Percentiles rank a stretch among this genome's conserved stretches.
These are phyloP conservation scores for Syndactyla subalaris DNA, from an alignment of 2,797 vertebrate genomes.

Conservation along the genomic window DNA sequence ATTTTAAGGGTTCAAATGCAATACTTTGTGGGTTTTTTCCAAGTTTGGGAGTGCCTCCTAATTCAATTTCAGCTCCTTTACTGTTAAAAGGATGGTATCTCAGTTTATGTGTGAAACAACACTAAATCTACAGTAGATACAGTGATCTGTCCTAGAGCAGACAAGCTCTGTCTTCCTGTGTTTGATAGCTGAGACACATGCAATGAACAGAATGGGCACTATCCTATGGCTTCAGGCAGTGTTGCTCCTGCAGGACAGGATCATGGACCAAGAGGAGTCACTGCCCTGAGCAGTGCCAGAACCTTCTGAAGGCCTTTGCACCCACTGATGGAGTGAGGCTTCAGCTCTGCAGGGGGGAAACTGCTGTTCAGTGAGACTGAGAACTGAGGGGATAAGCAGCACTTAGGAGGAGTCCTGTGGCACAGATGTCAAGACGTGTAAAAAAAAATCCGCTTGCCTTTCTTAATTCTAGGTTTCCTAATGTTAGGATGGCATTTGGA, in stretches of 20 bases:
- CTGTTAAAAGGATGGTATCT: background rate
- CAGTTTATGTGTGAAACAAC: background rate
- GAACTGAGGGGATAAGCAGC: background rate
- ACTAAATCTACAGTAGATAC: background rate
- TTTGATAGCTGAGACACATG: background rate
- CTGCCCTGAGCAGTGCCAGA: background rate
- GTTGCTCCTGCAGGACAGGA: background rate
- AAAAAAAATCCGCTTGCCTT: background rate
- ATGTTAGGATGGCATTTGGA: background rate
- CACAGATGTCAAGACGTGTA: background rate
- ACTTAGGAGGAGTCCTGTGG: background rate
- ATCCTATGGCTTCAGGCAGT: background rate
- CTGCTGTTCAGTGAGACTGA: background rate
- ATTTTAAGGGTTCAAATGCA: background rate
- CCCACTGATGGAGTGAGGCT: slow-evolving; percentile 14
- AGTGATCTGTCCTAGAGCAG: background rate
- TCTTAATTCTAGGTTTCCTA: background rate
- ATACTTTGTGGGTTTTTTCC: background rate
- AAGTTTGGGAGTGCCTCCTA: background rate
- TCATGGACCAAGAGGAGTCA: background rate
- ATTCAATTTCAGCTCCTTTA: background rate
- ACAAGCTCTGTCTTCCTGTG: background rate
- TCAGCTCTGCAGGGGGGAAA: background rate
- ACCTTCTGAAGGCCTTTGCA: background rate
- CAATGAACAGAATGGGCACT: background rate